Base-by-base conservation (phyloP, 2,888 invertebrate genomes). In the Caenorhabditis wallacei region DNA sequence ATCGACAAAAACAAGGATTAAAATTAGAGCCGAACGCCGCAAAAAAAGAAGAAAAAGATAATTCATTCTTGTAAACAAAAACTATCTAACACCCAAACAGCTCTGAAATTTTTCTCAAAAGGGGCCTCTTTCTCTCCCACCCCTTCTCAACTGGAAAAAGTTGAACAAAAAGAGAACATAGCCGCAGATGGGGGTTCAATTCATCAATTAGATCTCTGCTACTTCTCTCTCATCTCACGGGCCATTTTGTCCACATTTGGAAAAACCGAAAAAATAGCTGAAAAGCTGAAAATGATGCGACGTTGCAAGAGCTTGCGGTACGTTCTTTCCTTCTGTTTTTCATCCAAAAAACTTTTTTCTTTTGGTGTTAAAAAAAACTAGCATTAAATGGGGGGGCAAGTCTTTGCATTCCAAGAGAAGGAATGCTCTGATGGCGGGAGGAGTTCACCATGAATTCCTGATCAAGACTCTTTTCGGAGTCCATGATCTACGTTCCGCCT, bases 371-470 rank as follows among this genome's bases (percentile, higher is more conserved):
- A 37, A 64, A 63, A 61, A 71, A 51, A 56, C 54, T 26, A 54
- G 26, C 43, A 57, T n/a, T 57, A 37, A 40, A 26, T 40, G 43
- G 59, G 24, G 35, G 22, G 26, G 54, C 53, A 8, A 51, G 40
- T 59, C 68, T 51, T 71, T 59, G 54, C 72, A 68, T 66, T 61
- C 72, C 51, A 54, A 61, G 61, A n/a, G 68, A n/a, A 63, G 53
- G 26, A 37, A 59, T 71, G 75, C 75, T 57, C 68, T 51, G 76
- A 68, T 74, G 69, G 69, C 43, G 37, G 70, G 35, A 75, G 57
- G 75, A 81, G 81, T 75, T 80, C 68, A 81, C 81, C 81, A 81
- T 81, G 75, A 81, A 81, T 81, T 81, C 70, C 81, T 81, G 70
- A 81, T 75, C 54, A 66, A 53, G 66, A 66, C 61, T 63, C 59